Base-by-base conservation (phyloP, 2,797 vertebrate species). In the Lacerta viridis region DNA sequence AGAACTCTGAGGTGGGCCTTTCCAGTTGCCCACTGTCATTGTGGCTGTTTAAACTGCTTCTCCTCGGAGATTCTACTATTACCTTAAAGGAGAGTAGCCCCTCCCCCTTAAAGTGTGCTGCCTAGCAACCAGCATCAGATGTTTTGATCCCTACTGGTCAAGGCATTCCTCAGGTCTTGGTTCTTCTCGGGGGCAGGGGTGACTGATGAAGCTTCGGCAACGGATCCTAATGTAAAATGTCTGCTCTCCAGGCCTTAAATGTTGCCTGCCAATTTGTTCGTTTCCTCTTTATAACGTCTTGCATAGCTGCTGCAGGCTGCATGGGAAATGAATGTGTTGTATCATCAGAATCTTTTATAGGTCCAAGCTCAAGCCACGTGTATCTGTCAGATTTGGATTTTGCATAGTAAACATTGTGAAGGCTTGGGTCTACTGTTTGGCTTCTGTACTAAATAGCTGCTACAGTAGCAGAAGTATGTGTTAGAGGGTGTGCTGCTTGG, bases 71-170 rank as follows among this genome's bases (percentile, higher is more conserved):
- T 87, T 87, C 86, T n/a, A 75, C 61, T 5, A 55, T 87, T 41
- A 81, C 17, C 68, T 64, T 43, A 61, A n/a, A 25, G 43, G 25
- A 80, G 33, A 87, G 27, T 69, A 80, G 55, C 46, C 33, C 86
- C 78, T 72, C 79, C 78, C 69, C 6, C 29, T 33, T n/a, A 61
- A 81, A 82, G 20, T 66, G 10, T 66, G 79, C 29, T 75, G 33
- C 86, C 80, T 87, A 82, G 86, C 86, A 87, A 87, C 86, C n/a
- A 75, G 5, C 29, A 59, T 50, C 59, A 41, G 7, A 59, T 87
- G 59, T 61, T 66, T 84, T 87, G 55, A 64, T 75, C n/a, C 20
- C 43, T 87, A 82, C 29, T 9, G 17, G 4, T 13, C 27, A 43
- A 27, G 61, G 61, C 39, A n/a, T 13, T 61, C 39, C 20, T 25